Evolutionary conservation across 2,797 vertebrate species (phyloP).

Genomic region (Monodelphis domestica): DNA sequence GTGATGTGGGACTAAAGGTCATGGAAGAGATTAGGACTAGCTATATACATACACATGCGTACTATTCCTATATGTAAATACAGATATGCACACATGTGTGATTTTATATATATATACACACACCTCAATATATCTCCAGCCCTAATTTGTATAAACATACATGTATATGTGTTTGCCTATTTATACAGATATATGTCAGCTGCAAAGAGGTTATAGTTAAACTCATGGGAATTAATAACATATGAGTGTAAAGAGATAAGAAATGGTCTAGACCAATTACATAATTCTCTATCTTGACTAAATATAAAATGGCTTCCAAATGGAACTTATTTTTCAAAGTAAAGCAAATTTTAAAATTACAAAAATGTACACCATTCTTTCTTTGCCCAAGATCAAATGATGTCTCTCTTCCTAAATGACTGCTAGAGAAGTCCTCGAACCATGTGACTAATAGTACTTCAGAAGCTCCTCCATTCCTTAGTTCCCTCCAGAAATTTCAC

Average conservation of each 20-base stretch:
- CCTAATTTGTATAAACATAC: not conserved
- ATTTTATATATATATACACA: not conserved
- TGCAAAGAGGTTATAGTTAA: not conserved
- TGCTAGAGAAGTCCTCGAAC: not conserved
- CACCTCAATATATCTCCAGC: not conserved
- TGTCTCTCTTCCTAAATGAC: not conserved
- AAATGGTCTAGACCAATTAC: not conserved
- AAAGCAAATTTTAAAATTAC: not conserved
- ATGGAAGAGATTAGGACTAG: not conserved
- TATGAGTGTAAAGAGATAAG: not conserved
- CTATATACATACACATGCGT: not conserved
- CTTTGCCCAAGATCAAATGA: not conserved
- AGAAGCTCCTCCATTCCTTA: not conserved
- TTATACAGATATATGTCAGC: not conserved
- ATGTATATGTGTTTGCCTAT: not conserved
- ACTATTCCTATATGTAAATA: too few species aligned
- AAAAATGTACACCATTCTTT: not conserved
- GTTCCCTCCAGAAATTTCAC: not conserved
- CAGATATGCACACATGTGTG: too few species aligned
- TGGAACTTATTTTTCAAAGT: not conserved
- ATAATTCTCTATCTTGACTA: not conserved
- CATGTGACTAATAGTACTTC: not conserved
- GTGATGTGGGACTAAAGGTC: not conserved
- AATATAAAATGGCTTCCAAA: not conserved
- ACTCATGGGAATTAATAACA: not conserved